Conservation (phyloP, 2,797 vertebrate species). For the Myotis myotis region DNA sequence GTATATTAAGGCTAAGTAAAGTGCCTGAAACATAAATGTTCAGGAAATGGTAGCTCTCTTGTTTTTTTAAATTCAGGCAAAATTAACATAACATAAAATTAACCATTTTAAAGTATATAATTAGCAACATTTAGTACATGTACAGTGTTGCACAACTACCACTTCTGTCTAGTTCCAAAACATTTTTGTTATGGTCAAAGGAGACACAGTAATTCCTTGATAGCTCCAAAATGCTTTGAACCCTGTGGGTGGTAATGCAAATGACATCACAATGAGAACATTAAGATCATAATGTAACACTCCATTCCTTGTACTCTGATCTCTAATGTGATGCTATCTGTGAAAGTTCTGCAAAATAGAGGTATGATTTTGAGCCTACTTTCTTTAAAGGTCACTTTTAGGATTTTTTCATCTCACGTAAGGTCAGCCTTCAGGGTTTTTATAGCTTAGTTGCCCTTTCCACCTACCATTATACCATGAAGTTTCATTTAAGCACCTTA, state of each 20-base stretch:
- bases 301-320: background rate
- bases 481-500: slow-evolving; percentile 53
- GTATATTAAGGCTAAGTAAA: background rate
- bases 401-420: slow-evolving; percentile 8
- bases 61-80: background rate
- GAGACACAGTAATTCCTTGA: background rate
- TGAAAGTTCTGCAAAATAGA: slow-evolving; percentile 13
- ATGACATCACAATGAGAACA: slow-evolving; percentile 1
- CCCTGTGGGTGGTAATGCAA: background rate
- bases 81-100: background rate
- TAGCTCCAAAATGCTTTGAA: slow-evolving; percentile 29
- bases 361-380: background rate
- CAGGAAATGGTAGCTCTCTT: background rate
- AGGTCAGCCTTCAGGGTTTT: slow-evolving; percentile 11
- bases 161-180: background rate
- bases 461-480: background rate
- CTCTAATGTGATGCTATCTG: background rate
- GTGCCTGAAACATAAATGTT: background rate
- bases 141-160: background rate
- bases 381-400: slow-evolving; percentile 39
- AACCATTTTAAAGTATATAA: background rate
- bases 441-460: slow-evolving; percentile 45
- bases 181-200: background rate
- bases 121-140: background rate
- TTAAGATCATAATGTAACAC: slow-evolving; percentile 1